phyloP scores from a whole-genome alignment of 2,888 invertebrate species.

The Bruchidius siliquastri region DNA sequence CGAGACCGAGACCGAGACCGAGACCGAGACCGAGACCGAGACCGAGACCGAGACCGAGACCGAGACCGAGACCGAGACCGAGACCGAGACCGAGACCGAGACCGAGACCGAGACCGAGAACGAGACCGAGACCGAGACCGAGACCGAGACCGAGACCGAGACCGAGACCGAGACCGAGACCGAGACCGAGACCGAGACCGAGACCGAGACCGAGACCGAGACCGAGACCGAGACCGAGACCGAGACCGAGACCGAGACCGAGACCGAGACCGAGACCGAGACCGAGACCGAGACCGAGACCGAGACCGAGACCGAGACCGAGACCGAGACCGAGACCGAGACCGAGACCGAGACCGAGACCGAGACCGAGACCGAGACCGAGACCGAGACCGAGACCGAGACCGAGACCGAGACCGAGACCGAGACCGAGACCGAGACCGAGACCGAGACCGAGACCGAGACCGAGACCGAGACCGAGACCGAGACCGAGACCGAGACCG shows the following conservation, averaged over 20 bases:
- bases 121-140: conserved; percentile 8
- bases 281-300: conserved; percentile 7
- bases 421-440: conserved; percentile 8
- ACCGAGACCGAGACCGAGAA: conserved; percentile 8
- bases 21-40: conserved; percentile 8
- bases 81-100: conserved; percentile 8
- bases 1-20: conserved; percentile 7
- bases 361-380: conserved; percentile 8
- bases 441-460: conserved; percentile 8
- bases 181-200: conserved; percentile 7
- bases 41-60: conserved; percentile 8
- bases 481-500: conserved; percentile 7
- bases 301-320: conserved; percentile 5
- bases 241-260: conserved; percentile 7
- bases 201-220: conserved; percentile 8
- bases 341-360: conserved; percentile 7
- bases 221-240: conserved; percentile 7
- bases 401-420: conserved; percentile 8
- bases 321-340: conserved; percentile 8
- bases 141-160: conserved; percentile 9
- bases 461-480: conserved; percentile 8
- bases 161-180: conserved; percentile 8
- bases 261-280: conserved; percentile 8
- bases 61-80: conserved; percentile 7
- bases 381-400: conserved; percentile 8